These are phyloP conservation scores for Okamejei kenojei DNA, from an alignment of 2,797 vertebrate species.

Conservation along the genomic window DNA sequence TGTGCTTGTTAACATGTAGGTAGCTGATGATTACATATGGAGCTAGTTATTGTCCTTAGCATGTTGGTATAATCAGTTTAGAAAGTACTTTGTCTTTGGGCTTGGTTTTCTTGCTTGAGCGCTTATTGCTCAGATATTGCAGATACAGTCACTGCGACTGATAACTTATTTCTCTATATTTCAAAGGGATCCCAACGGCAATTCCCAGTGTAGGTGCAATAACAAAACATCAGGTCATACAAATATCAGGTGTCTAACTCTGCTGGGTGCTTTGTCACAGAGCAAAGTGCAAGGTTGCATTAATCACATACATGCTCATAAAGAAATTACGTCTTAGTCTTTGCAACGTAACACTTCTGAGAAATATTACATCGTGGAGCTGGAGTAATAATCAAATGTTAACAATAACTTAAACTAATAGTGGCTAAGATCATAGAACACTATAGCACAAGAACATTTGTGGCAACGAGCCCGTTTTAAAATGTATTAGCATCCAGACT, in stretches of 20 bases:
- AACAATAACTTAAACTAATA: background rate
- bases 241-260: background rate
- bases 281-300: background rate
- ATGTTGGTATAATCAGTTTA: too few species aligned
- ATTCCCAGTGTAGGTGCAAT: background rate
- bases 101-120: too few species aligned
- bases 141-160: background rate
- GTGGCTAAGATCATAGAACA: too few species aligned
- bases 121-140: too few species aligned
- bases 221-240: background rate
- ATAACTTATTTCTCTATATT: background rate
- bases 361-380: background rate
- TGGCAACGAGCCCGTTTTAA: too few species aligned
- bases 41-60: too few species aligned
- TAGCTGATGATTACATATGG: too few species aligned
- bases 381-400: background rate
- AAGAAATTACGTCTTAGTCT: background rate
- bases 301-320: background rate
- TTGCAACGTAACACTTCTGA: background rate
- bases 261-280: background rate
- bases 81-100: too few species aligned
- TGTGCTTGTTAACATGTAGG: too few species aligned
- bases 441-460: too few species aligned
- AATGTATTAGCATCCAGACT: background rate
- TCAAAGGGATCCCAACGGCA: background rate